Evolutionary conservation across 2,113 vertebrate genomes (phyloP).

Genomic region (Callopanchax toddi): DNA sequence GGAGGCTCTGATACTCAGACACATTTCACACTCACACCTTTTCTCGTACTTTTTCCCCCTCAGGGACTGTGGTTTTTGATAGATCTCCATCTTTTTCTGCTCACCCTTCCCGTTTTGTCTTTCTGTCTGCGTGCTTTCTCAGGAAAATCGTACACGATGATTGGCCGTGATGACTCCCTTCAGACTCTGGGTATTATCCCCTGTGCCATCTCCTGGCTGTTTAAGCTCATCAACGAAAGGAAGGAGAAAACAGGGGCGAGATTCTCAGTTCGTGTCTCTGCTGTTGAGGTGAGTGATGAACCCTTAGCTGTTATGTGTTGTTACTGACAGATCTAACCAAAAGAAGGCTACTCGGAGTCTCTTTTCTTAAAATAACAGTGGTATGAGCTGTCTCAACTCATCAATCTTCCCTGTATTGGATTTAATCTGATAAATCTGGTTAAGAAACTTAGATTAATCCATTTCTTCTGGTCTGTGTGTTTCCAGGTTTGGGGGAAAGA

Average conservation of each 20-base stretch:
- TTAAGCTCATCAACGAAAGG: conserved; percentile 95
- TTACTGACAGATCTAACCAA: conserved; percentile 2
- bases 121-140: conserved; percentile 41
- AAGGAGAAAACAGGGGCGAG: conserved; percentile 97
- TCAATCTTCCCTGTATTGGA: not conserved
- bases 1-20: conserved; percentile 5
- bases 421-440: not conserved
- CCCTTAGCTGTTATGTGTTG: conserved; percentile 8
- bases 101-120: conserved; percentile 1
- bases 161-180: conserved; percentile 93
- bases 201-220: conserved; percentile 98
- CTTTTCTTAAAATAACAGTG: not conserved
- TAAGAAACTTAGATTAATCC: not conserved
- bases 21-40: conserved; percentile 19
- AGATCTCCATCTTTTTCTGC: conserved; percentile 8
- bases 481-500: conserved; percentile 91
- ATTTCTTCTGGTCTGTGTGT: conserved; percentile 1
- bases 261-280: conserved; percentile 97
- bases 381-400: not conserved
- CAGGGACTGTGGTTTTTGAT: conserved; percentile 6
- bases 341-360: not conserved
- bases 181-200: conserved; percentile 97
- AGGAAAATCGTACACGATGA: conserved; percentile 99
- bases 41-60: conserved; percentile 9
- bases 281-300: conserved; percentile 87